Conservation (phyloP, 2,113 vertebrate species). For the Talpa occidentalis region DNA sequence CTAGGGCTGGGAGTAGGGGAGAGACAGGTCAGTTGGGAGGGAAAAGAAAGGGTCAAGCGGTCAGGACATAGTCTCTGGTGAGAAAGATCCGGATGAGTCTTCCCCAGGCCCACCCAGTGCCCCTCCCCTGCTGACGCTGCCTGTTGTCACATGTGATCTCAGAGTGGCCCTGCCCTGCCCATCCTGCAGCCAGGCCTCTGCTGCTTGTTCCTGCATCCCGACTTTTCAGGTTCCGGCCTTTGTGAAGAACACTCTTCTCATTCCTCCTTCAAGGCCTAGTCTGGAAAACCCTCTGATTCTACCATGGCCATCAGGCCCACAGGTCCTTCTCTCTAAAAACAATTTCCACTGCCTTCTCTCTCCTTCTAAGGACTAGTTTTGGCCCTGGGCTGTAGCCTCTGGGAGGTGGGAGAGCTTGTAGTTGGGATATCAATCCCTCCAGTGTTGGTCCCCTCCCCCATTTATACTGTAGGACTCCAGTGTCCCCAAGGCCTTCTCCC, state of each 20-base stretch:
- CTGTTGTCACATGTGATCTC: accelerated
- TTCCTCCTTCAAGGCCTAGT: background rate
- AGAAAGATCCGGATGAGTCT: background rate
- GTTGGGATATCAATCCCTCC: background rate
- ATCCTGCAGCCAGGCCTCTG: background rate
- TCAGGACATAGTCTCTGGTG: background rate
- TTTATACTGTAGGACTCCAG: background rate
- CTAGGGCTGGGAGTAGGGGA: background rate
- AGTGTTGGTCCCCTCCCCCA: too few relatives aligned
- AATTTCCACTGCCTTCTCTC: accelerated
- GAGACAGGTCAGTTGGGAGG: background rate
- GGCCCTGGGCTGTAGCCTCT: background rate
- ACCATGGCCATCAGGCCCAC: accelerated
- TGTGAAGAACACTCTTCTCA: background rate
- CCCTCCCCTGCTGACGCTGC: background rate
- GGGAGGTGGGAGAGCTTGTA: background rate
- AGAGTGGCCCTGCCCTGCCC: background rate
- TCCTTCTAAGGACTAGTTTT: background rate
- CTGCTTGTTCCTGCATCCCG: background rate
- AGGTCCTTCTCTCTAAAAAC: too few relatives aligned
- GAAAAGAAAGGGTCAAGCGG: background rate
- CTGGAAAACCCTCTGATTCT: background rate
- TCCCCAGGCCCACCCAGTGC: too few relatives aligned
- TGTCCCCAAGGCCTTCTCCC: background rate
- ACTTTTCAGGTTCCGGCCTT: background rate